Percentiles rank a stretch among this genome's conserved stretches.
These are phyloP conservation scores for Lerema accius DNA, from an alignment of 1,140 invertebrate genomes.

Conservation along the genomic window DNA sequence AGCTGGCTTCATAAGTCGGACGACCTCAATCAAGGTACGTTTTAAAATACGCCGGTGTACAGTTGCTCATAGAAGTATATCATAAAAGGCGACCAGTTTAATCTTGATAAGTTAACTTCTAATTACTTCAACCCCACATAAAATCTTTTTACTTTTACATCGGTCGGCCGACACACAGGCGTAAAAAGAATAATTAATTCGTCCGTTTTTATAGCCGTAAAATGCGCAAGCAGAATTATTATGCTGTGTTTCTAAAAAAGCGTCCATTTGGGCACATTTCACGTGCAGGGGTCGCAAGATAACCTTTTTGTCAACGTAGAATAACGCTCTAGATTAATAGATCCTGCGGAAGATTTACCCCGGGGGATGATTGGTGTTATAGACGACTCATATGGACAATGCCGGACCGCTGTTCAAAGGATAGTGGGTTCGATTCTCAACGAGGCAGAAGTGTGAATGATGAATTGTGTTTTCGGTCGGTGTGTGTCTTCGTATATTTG, in stretches of 20 bases:
- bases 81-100: not conserved
- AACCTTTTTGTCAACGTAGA: conserved; percentile 7
- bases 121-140: conserved; percentile 22
- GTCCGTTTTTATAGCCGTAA: conserved; percentile 20
- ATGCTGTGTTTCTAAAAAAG: conserved; percentile 26
- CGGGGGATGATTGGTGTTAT: too few relatives aligned
- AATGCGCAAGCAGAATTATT: conserved; percentile 30
- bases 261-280: conserved; percentile 12
- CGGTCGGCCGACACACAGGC: conserved; percentile 7
- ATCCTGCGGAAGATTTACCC: not conserved
- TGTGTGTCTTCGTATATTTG: too few relatives aligned
- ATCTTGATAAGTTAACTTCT: conserved; percentile 25
- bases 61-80: not conserved
- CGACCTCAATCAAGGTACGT: too few relatives aligned
- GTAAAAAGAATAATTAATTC: conserved; percentile 34
- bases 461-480: too few relatives aligned
- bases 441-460: too few relatives aligned
- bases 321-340: not conserved
- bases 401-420: too few relatives aligned
- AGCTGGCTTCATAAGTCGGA: too few relatives aligned
- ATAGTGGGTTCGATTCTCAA: too few relatives aligned
- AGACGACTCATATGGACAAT: too few relatives aligned
- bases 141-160: conserved; percentile 22
- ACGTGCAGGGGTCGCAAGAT: conserved; percentile 15
- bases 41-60: not conserved